These are phyloP conservation scores for Drosophila ustulata DNA, from an alignment of 2,888 invertebrate genomes.

Conservation along the genomic window DNA sequence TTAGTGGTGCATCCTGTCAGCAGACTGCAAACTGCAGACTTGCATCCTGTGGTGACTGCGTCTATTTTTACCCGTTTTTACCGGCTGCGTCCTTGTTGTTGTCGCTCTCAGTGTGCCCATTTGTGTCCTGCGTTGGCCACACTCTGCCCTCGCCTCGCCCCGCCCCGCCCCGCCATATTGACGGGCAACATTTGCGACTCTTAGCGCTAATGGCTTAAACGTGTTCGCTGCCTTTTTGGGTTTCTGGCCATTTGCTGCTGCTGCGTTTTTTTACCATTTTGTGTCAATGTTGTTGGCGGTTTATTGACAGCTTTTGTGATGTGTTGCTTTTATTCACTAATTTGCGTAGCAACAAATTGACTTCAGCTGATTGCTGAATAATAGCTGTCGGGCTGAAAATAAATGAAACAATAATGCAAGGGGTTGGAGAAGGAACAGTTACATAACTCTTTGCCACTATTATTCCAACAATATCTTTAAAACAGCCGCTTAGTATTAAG, in stretches of 20 bases:
- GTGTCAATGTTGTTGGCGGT: slow-evolving; percentile 40
- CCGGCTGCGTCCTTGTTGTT: slow-evolving; percentile 25
- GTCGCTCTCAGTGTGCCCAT: not conserved
- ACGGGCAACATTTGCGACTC: slow-evolving; percentile 64
- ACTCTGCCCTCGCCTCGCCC: slow-evolving; percentile 28
- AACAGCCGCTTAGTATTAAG: too few species aligned
- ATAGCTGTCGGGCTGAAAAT: slow-evolving; percentile 1
- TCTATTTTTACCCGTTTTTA: slow-evolving; percentile 32
- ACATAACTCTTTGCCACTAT: too few species aligned
- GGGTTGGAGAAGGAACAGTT: not conserved
- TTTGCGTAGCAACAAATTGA: slow-evolving; percentile 7
- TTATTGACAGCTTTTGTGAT: slow-evolving; percentile 50
- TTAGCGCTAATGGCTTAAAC: slow-evolving; percentile 75
- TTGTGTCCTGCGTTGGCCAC: slow-evolving; percentile 41
- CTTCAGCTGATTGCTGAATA: slow-evolving; percentile 11
- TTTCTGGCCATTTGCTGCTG: slow-evolving; percentile 27
- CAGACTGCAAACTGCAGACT: slow-evolving; percentile 12
- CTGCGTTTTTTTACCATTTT: slow-evolving; percentile 25
- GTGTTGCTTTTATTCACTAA: slow-evolving; percentile 12
- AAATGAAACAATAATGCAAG: not conserved
- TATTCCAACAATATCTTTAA: too few species aligned
- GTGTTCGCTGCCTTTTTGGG: slow-evolving; percentile 59
- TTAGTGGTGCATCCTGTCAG: slow-evolving; percentile 61
- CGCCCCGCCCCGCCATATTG: slow-evolving; percentile 45
- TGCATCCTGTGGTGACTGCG: slow-evolving; percentile 23